Evolutionary conservation across 1,140 invertebrate species (phyloP), one percentile per base, ranked within the genome.

Genomic region (Leucophenga varia): DNA sequence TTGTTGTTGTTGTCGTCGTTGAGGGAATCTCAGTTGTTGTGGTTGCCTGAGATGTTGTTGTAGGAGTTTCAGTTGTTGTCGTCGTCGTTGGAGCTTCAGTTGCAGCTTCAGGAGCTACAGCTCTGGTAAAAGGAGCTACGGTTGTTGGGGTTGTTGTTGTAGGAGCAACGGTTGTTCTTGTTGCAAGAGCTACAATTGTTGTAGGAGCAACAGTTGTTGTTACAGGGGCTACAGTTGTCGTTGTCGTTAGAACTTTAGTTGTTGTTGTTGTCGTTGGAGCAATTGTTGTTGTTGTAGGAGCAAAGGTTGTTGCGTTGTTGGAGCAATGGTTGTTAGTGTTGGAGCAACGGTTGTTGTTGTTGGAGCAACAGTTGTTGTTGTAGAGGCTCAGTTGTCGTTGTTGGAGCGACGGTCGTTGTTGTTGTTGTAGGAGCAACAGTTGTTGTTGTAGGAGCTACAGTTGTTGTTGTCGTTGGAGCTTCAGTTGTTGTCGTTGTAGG

Each of bases 381-480:
- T 12, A 20, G 20, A 6, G 3, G 32, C n/a, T n/a, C n/a, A n/a
- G n/a, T n/a, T n/a, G n/a, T 5, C 12, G 34, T 5, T 2, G 49
- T 45, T 3, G 46, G 31, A 14, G 41, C 37, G 4, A 2, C 21
- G 1, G 44, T 48, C n/a, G 35, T 35, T 0, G 30, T 37, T 1
- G 39, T 17, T 3, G 42, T 14, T 3, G 20, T 12, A 8, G 13
- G 22, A 1, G 50, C 32, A 3, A 47, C 30, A 4, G 17, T 12
- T 1, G 53, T 22, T 7, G 43, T 30, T 12, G 51, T 35, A 10
- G 22, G 16, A 1, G 20, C 30, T 3, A 44, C 31, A 2, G 8
- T 18, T 0, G 56, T 55, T 6, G 50, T 50, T 12, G 45, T 18
- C 9, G n/a, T 25, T 2, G 38, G 14, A 1, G 3, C 13, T n/a